Evolutionary conservation across 2,797 vertebrate species (phyloP).

Genomic region (Cebuella pygmaea): DNA sequence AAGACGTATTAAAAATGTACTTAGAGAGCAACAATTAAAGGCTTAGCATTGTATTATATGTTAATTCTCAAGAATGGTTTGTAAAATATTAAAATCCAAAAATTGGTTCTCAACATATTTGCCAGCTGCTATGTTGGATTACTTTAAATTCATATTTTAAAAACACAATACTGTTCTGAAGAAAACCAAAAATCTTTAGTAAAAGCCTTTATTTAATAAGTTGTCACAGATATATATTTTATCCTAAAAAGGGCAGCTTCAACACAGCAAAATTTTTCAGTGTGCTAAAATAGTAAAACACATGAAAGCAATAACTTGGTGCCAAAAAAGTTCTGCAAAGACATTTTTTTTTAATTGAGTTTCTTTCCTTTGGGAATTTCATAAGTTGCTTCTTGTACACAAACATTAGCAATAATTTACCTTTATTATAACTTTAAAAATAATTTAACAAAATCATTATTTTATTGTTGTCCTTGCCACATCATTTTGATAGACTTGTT

Average conservation of each 20-base stretch:
- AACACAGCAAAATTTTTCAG: neutral
- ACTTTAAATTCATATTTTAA: neutral
- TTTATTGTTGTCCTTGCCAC: neutral
- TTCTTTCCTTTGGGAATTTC: neutral
- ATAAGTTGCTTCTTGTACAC: neutral
- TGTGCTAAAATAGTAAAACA: neutral
- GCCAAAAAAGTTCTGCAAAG: neutral
- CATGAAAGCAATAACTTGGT: neutral
- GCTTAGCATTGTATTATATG: neutral
- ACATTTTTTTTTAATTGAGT: neutral
- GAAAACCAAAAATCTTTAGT: neutral
- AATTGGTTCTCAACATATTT: neutral
- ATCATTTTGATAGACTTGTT: neutral
- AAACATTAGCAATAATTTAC: neutral
- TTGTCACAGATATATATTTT: neutral
- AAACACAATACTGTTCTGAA: neutral
- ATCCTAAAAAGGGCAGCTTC: neutral
- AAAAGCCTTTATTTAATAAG: neutral
- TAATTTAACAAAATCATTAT: neutral
- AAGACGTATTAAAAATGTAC: neutral
- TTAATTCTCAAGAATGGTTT: neutral
- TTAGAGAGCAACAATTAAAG: neutral
- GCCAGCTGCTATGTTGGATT: neutral
- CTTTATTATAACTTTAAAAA: neutral
- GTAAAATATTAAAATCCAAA: conserved; percentile 22